Conservation (phyloP, 1,140 invertebrate genomes). For the Micrasema minimum region DNA sequence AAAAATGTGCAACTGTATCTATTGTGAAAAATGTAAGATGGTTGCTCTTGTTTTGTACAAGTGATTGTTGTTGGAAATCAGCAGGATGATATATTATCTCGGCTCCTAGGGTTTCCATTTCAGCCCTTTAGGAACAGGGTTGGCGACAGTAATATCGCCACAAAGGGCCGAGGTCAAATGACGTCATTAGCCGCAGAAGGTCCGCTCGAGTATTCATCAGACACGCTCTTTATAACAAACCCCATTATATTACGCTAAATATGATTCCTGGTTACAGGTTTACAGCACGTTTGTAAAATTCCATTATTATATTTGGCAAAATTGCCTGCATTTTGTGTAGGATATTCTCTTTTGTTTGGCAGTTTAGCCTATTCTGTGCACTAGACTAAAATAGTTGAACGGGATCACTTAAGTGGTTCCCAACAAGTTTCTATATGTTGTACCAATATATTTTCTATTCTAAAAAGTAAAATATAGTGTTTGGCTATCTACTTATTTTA, state of each 20-base stretch:
- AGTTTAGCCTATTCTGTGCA: slow-evolving; percentile 17
- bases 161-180: slow-evolving; percentile 46
- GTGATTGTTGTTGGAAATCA: slow-evolving; percentile 30
- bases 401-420: neutral
- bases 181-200: slow-evolving; percentile 41
- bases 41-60: slow-evolving; percentile 11
- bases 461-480: too few relatives aligned
- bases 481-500: too few relatives aligned
- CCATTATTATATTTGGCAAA: slow-evolving; percentile 45
- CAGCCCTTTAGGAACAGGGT: slow-evolving; percentile 36
- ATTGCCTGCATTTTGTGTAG: slow-evolving; percentile 38
- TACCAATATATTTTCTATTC: too few relatives aligned
- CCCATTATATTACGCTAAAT: slow-evolving; percentile 48
- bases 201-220: slow-evolving; percentile 35
- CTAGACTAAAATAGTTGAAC: too few relatives aligned
- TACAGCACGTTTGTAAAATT: slow-evolving; percentile 48
- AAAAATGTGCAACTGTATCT: too few relatives aligned
- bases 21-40: neutral
- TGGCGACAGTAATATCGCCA: slow-evolving; percentile 38
- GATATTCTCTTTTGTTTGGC: slow-evolving; percentile 32
- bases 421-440: slow-evolving; percentile 9
- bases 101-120: slow-evolving; percentile 25
- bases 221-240: slow-evolving; percentile 34
- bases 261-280: slow-evolving; percentile 49
- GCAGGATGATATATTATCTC: slow-evolving; percentile 41